Conservation (phyloP, 2,888 invertebrate species). For the Xestia sexstrigata region DNA sequence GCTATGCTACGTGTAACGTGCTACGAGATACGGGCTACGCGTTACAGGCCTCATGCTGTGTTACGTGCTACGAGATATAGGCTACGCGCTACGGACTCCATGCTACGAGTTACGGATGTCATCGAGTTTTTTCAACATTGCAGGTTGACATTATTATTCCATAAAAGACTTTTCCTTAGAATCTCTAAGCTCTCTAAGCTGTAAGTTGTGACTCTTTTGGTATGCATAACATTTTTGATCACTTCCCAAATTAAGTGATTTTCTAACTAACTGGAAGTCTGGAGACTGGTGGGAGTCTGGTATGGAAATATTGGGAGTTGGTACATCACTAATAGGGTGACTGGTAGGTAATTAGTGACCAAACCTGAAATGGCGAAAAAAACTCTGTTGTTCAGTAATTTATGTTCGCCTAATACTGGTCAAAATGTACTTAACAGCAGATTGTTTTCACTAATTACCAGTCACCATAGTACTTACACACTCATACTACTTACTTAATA, state of each 20-base stretch:
- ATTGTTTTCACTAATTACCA: no score
- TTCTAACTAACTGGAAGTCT: neutral
- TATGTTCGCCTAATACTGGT: no score
- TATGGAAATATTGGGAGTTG: no score
- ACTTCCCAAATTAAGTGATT: neutral
- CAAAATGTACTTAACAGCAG: no score
- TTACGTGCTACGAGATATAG: neutral
- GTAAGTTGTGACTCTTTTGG: neutral
- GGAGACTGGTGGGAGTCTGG: no score
- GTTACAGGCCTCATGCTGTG: neutral
- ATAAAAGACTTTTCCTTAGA: neutral
- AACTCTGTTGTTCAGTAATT: no score
- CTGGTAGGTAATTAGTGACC: no score
- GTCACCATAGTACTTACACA: no score
- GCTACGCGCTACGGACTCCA: neutral
- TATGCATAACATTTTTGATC: neutral
- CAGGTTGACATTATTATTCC: neutral
- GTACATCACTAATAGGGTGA: no score
- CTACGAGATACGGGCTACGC: neutral
- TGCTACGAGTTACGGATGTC: neutral
- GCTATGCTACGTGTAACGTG: neutral
- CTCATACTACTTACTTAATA: no score
- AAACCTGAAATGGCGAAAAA: no score
- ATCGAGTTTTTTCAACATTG: neutral
- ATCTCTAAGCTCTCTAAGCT: no score